Percentiles rank a stretch among this genome's conserved stretches.
These are phyloP conservation scores for Halichondria panicea DNA, from an alignment of 37 sponge, comb jelly and placozoan genomes.

Conservation along the genomic window DNA sequence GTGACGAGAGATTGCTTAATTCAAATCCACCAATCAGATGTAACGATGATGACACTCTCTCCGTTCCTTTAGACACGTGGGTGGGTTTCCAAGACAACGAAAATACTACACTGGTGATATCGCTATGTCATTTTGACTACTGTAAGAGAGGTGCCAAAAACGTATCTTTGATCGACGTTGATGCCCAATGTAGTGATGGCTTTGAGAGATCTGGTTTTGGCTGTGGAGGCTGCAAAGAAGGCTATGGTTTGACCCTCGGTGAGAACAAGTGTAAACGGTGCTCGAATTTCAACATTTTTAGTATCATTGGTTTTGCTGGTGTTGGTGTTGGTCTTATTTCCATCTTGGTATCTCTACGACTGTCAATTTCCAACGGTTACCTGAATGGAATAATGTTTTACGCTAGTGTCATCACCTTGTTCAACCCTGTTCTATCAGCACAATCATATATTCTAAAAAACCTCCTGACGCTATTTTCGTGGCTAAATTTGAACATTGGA, in stretches of 20 bases:
- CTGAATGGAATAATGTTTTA: constrained; percentile 52
- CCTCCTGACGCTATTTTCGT: constrained; percentile 2
- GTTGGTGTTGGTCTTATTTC: constrained; percentile 24
- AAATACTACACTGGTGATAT: too few species aligned
- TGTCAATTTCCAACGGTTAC: constrained; percentile 46
- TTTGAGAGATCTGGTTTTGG: constrained; percentile 28
- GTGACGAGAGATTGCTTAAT: not conserved
- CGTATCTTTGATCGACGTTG: constrained; percentile 10
- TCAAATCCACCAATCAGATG: not conserved
- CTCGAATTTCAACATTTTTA: not conserved
- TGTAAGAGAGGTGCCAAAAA: not conserved
- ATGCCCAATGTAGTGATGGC: constrained; percentile 20
- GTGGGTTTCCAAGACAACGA: constrained; percentile 26
- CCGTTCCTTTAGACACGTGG: constrained; percentile 24
- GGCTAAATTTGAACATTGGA: constrained; percentile 32
- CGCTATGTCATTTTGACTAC: constrained; percentile 18
- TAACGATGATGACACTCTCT: not conserved
- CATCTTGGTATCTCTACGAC: constrained; percentile 3
- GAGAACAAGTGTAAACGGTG: constrained; percentile 42
- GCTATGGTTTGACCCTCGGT: constrained; percentile 38
- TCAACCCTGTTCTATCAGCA: constrained; percentile 2
- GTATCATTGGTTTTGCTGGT: constrained; percentile 14
- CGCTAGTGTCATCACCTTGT: constrained; percentile 27
- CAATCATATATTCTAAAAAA: not conserved
- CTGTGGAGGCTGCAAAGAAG: constrained; percentile 42